Base-by-base conservation (phyloP, 2,113 vertebrate species). In the Callorhinus ursinus region DNA sequence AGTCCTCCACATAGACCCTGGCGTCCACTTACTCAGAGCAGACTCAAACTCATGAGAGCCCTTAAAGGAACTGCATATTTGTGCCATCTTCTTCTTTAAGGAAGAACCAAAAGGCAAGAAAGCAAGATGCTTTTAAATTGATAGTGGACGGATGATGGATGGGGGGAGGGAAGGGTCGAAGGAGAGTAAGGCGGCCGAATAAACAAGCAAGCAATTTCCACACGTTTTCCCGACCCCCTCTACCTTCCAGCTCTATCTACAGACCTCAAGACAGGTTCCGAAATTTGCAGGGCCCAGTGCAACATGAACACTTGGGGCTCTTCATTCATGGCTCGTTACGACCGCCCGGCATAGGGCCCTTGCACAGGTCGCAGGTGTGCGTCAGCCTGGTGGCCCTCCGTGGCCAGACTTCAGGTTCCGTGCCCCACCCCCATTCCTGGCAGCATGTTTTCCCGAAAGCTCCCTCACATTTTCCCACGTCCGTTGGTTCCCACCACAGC, bases 261-360 rank as follows among this genome's bases (percentile, higher is more conserved):
- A 51, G 42, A 53, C 71, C 91, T 71, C 51, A 39, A 33, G 26
- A 36, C 24, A 15, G 83, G 21, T 26, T 16, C 36, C 10, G 0
- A 33, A 6, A 16, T 0, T 5, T 19, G 36, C 13, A 39, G 69
- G 59, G 12, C 10, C 76, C 22, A 7, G 2, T 11, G 16, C 4
- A 2, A 8, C 22, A 1, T 11, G 90, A 19, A 9, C 18, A 7
- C 4, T 0, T 0, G 76, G 5, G n/a, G 49, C 7, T 14, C 14
- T 19, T 53, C 24, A 2, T 33, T 33, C 63, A 24, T 53, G 31
- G n/a, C 26, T 24, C 12, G 0, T 0, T 2, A 4, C 3, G 2
- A 36, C 4, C 7, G 18, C 57, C 6, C 18, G n/a, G 19, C 26
- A 18, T 31, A 31, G 79, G 80, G 69, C 46, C 46, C 28, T 55